Base-by-base conservation (phyloP, 2,888 invertebrate species). In the Rhagophthalmus giganteus region DNA sequence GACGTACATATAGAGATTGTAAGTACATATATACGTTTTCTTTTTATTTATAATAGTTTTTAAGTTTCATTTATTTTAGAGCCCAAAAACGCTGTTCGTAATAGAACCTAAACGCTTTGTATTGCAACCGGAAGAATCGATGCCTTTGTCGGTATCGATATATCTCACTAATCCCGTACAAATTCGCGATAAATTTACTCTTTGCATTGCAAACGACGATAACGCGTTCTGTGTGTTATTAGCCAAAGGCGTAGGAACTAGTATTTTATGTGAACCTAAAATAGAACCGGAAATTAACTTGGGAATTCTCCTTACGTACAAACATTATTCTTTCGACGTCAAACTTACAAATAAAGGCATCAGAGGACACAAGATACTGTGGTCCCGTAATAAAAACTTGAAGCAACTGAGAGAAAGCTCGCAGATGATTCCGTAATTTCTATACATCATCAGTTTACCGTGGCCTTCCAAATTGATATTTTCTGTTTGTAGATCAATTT, bases 231-330 rank as follows among this genome's bases (percentile, higher is more conserved):
- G 78, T 9, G 76, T 80, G 2, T 62, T 87, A 26, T 75, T 74
- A 14, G 85, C 82, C 0, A 78, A 77, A 52, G 88, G 87, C 8
- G 72, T 80, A 30, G 88, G 88, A 2, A 82, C 84, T 1, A 84
- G 84, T 54, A 82, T 88, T 52, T 62, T 81, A 13, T 80, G 83
- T 8, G 79, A 83, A 31, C 85, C 86, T 1, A 69, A 75, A 1
- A 74, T 85, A 38, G 78, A 81, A 27, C 81, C 79, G 12, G 73
- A 65, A 11, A 74, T 84, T 35, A 71, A 81, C 53, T 77, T 87
- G 31, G 87, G 86, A 2, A 76, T 79, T 2, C 77, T 85, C 63
- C 83, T 87, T 62, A 85, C 85, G 58, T 81, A 78, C 65, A 73
- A 76, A 45, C 72, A 72, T 1, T 66, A 79, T 35, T 65, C 68